Percentiles rank a stretch among this genome's conserved stretches.
These are phyloP conservation scores for Nematostella vectensis DNA, from an alignment of 92 coral and sea anemone species.

Conservation along the genomic window DNA sequence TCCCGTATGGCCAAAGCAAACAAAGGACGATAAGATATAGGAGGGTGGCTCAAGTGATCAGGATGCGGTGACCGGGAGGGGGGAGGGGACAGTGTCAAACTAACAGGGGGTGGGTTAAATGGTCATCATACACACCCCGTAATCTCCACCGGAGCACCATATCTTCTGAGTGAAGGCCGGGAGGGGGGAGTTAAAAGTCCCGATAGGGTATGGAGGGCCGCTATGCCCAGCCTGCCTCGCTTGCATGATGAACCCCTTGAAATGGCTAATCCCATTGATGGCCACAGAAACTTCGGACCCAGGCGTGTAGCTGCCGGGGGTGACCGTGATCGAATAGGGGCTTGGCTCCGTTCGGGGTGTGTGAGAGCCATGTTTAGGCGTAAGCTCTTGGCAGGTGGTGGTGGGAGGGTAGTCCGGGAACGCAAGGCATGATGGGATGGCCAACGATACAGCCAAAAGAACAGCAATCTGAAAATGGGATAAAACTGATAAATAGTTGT, in stretches of 20 bases:
- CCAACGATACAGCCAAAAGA: too few relatives aligned
- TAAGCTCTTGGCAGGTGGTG: slow-evolving; percentile 26
- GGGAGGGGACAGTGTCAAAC: too few relatives aligned
- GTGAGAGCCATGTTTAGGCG: slow-evolving; percentile 9
- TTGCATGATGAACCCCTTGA: slow-evolving; percentile 43
- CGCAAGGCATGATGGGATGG: slow-evolving; percentile 30
- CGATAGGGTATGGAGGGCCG: slow-evolving; percentile 35
- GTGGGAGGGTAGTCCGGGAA: slow-evolving; percentile 37
- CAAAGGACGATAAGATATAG: too few relatives aligned
- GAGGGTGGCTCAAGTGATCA: too few relatives aligned
- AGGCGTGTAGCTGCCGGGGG: slow-evolving; percentile 28
- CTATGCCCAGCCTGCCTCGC: slow-evolving; percentile 30
- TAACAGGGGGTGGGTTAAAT: too few relatives aligned
- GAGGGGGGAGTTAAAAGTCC: slow-evolving; percentile 33
- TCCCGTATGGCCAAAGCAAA: too few relatives aligned
- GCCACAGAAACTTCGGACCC: slow-evolving; percentile 25
- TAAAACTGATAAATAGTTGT: too few relatives aligned
- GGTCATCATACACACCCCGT: slow-evolving; percentile 23
- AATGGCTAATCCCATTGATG: slow-evolving; percentile 16
- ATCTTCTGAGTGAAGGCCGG: slow-evolving; percentile 19
- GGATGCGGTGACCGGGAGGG: too few relatives aligned
- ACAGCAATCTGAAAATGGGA: slow-evolving; percentile 7
- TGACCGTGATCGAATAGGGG: slow-evolving; percentile 30
- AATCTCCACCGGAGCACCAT: slow-evolving; percentile 63
- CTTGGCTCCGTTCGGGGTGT: slow-evolving; percentile 21